Base-by-base conservation (phyloP, 2,888 invertebrate genomes). In the Erebia aethiops region DNA sequence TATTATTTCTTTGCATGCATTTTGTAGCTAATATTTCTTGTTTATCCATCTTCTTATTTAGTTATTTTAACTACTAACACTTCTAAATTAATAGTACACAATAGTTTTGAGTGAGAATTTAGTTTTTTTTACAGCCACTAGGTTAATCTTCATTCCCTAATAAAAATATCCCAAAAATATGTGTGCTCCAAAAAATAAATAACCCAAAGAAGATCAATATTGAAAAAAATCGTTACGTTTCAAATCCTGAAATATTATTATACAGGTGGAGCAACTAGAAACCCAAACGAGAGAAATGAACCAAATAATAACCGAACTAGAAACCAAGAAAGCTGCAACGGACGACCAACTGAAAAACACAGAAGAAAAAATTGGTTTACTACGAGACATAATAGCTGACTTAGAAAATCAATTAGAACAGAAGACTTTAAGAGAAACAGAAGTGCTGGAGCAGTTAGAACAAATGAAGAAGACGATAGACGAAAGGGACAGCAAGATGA, bases 181-280 rank as follows among this genome's bases (percentile, higher is more conserved):
- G 46, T 46, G 11, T 46, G 46, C 46, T 46, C 13, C 3, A 46
- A 11, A 13, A 11, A 13, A 1, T 13, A 46, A 46, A 13, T 2
- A 46, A 46, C 46, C 8, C 0, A 13, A 13, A 11, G 13, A 13
- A 46, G 43, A 11, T 11, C 5, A 9, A 43, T 43, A 11, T 2
- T 11, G 43, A 1, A 43, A 43, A 0, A 46, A 46, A 46, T 46
- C 2, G 8, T 46, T 3, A 46, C 46, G 11, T 46, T 46, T 46
- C 11, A 46, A 46, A 13, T 13, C 13, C 13, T 0, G 64, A 61
- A 57, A 35, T 7, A 35, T 35, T 41, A 52, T 26, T 35, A 43
- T 26, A 62, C 78, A 98, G 98, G 96, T 97, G 67, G 97, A 97
- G 82, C 96, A 96, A 68, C 88, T 98, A 76, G 97, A 97, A 87